These are phyloP conservation scores for Serilophus lunatus DNA, from an alignment of 2,113 vertebrate species.

Conservation along the genomic window DNA sequence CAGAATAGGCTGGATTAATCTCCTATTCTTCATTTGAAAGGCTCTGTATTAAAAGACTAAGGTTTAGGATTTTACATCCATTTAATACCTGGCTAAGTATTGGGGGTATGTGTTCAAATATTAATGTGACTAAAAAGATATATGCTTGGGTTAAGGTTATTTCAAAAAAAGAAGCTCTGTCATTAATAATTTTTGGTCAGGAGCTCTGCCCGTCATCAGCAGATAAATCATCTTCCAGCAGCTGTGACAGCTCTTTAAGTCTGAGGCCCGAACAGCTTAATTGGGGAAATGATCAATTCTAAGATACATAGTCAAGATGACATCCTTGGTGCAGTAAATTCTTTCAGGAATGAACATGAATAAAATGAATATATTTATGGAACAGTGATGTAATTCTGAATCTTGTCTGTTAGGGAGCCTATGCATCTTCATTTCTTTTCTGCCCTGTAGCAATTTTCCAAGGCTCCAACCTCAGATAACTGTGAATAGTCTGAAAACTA, in stretches of 20 bases:
- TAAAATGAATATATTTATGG: constrained; percentile 65
- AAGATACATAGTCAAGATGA: constrained; percentile 49
- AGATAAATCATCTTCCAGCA: constrained; percentile 62
- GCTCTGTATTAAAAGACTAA: constrained; percentile 40
- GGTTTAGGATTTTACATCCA: constrained; percentile 52
- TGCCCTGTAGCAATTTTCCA: constrained; percentile 11
- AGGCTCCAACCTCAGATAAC: background rate
- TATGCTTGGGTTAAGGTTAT: constrained; percentile 63
- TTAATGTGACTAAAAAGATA: constrained; percentile 64
- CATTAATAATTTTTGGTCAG: constrained; percentile 66
- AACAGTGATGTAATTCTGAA: constrained; percentile 68
- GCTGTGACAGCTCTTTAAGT: constrained; percentile 63
- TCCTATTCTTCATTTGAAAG: constrained; percentile 45
- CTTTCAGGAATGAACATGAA: constrained; percentile 53
- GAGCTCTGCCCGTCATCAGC: constrained; percentile 49
- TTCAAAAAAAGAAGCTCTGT: constrained; percentile 58
- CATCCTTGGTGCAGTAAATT: constrained; percentile 34
- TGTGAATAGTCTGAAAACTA: constrained; percentile 21
- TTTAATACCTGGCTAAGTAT: constrained; percentile 45
- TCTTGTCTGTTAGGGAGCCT: constrained; percentile 29
- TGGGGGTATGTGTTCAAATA: constrained; percentile 34
- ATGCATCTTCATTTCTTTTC: constrained; percentile 39
- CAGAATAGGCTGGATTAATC: constrained; percentile 20
- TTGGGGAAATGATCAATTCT: constrained; percentile 61
- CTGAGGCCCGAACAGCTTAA: constrained; percentile 51